Evolutionary conservation across 2,797 vertebrate genomes (phyloP).

Genomic region (Numenius phaeopus): DNA sequence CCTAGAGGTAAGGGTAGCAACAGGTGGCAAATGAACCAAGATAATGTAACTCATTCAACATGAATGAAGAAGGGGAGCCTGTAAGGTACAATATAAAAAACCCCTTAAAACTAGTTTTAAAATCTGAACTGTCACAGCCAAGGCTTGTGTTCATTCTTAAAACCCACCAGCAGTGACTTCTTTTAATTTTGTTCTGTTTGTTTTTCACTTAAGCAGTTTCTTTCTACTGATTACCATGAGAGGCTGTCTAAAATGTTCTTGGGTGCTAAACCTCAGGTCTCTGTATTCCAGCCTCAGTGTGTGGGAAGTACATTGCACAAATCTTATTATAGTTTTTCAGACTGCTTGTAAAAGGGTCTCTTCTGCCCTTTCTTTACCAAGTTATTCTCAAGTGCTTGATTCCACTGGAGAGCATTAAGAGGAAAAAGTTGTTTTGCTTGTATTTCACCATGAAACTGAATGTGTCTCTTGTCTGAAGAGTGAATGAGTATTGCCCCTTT

Average conservation of each 20-base stretch:
- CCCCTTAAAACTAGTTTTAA: neutral
- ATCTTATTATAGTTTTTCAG: neutral
- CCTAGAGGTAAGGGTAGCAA: neutral
- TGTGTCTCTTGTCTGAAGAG: neutral
- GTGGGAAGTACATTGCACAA: neutral
- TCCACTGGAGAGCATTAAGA: neutral
- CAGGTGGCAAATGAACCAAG: neutral
- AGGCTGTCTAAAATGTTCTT: neutral
- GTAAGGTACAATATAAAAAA: neutral
- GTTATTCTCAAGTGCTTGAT: neutral
- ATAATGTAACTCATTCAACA: neutral
- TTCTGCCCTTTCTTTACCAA: neutral
- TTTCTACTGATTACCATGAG: neutral
- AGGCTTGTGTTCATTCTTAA: neutral
- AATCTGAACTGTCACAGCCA: neutral
- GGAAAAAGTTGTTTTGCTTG: neutral
- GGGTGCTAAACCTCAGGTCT: neutral
- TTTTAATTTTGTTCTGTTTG: conserved; percentile 1
- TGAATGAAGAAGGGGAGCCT: neutral
- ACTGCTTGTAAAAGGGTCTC: neutral
- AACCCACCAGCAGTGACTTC: neutral
- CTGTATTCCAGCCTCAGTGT: neutral
- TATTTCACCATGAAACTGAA: neutral
- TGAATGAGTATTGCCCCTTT: neutral
- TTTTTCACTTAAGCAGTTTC: neutral